Base-by-base conservation (phyloP, 1,140 invertebrate species). In the Saccostrea glomerata region DNA sequence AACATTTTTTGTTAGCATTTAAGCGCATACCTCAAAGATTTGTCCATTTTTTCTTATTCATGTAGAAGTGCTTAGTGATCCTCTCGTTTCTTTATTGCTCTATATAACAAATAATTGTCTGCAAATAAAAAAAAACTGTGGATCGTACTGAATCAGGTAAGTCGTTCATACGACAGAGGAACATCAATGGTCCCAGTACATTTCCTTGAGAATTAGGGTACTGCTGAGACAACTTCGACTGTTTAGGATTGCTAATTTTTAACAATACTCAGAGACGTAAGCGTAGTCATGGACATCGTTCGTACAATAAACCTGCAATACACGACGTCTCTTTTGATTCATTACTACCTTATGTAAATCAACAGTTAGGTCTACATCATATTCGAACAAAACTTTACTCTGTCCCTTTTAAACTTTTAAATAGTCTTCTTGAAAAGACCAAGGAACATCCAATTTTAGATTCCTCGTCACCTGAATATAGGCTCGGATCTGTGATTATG, bases 31-130 rank as follows among this genome's bases (percentile, higher is more conserved):
- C 89, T 87, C 89, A 92, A 54, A 82, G 70, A 5, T n/a, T 47
- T 23, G 89, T 83, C 89, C 88, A 87, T 7, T 40, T 66, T 87
- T 89, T n/a, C 84, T 20, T 91, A 83, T 1, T 84, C 82, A 5
- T 88, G 5, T 13, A 92, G 89, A 60, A 89, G 3, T 15, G 87
- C 6, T 60, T n/a, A n/a, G 70, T 90, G 89, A 85, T 92, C 89
- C 20, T 85, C 77, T 15, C 82, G 7, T 3, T 1, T 58, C 56
- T 88, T 90, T 23, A 90, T 89, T 25, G 36, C 13, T 11, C 85
- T 77, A n/a, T 91, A 91, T 0, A 92, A 66, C 2, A 92, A 40
- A 82, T 87, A 91, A 73, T 92, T 88, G 58, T 91, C 89, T 30
- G 87, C 90, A 66, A 90, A 91, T 30, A 91, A 87, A 20, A 88